Percentiles rank a stretch among this genome's conserved stretches.
These are phyloP conservation scores for Agonopterix alstromeriana DNA, from an alignment of 2,888 invertebrate genomes.

Conservation along the genomic window DNA sequence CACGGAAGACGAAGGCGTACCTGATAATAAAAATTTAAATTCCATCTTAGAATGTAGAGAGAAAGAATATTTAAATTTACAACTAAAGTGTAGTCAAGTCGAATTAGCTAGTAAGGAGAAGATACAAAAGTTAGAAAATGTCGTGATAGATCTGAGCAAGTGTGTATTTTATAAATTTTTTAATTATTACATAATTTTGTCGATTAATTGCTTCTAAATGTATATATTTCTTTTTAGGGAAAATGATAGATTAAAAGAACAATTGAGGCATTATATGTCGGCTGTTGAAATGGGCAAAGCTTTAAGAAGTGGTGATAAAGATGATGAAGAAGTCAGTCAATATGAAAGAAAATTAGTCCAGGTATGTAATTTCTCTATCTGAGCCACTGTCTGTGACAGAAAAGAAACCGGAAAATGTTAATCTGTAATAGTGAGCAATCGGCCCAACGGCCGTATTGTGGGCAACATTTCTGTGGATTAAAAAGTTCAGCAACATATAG, in stretches of 20 bases:
- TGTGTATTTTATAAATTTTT: conserved; percentile 35
- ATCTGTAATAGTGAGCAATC: not conserved
- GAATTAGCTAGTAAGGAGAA: conserved; percentile 64
- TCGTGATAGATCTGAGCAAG: conserved; percentile 80
- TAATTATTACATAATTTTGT: no score
- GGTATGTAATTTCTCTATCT: conserved; percentile 54
- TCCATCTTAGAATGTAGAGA: conserved; percentile 59
- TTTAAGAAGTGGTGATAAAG: conserved; percentile 77
- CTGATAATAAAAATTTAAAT: conserved; percentile 48
- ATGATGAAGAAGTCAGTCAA: conserved; percentile 82
- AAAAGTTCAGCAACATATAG: no score
- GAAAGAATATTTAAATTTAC: conserved; percentile 67
- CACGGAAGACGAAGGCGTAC: conserved; percentile 60
- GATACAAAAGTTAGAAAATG: conserved; percentile 65
- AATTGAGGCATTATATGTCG: conserved; percentile 89
- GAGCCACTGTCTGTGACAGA: not conserved
- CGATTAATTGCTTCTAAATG: no score
- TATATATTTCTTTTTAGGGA: conserved; percentile 74
- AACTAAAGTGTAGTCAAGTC: conserved; percentile 69
- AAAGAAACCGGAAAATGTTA: not conserved
- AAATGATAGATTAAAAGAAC: conserved; percentile 89
- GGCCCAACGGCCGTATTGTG: no score
- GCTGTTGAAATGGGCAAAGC: conserved; percentile 93
- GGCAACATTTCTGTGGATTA: no score
- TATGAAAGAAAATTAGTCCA: conserved; percentile 92